phyloP scores from a whole-genome alignment of 2,113 vertebrate genomes.

The Odobenus rosmarus region DNA sequence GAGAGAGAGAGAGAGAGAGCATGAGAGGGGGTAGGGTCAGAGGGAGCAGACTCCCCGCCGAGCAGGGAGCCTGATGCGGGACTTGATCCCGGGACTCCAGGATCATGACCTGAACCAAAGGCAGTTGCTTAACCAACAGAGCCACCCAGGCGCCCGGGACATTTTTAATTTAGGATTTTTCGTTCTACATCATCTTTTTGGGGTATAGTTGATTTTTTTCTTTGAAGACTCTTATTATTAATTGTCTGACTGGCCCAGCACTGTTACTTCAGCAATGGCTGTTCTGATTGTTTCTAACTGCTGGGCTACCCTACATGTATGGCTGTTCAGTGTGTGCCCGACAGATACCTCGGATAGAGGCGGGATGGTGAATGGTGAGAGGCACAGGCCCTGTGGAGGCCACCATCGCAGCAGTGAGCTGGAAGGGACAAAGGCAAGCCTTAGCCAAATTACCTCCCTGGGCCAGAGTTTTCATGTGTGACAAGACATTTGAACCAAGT shows the following conservation, averaged over 20 bases:
- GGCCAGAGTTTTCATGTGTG: not conserved
- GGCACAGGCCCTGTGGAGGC: not conserved
- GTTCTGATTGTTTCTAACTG: not conserved
- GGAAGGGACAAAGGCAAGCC: not conserved
- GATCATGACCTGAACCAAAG: too few species aligned
- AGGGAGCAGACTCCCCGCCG: too few species aligned
- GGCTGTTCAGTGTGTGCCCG: too few species aligned
- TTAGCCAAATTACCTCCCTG: not conserved
- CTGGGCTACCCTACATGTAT: accelerated
- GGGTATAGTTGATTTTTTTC: not conserved
- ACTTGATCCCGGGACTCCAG: too few species aligned
- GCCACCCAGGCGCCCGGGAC: not conserved
- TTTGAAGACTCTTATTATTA: not conserved
- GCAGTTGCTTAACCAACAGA: too few species aligned
- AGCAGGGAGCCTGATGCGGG: too few species aligned
- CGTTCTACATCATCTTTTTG: not conserved
- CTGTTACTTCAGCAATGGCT: not conserved
- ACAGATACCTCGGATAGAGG: accelerated
- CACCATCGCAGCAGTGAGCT: not conserved
- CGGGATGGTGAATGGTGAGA: too few species aligned
- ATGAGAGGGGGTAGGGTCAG: too few species aligned
- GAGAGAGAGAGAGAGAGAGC: too few species aligned
- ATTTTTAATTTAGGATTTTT: not conserved
- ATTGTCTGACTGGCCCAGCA: not conserved
- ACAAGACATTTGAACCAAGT: not conserved